Evolutionary conservation across 2,888 invertebrate species (phyloP), one percentile per base, ranked within the genome.

Genomic region (Rhaphigaster nebulosa): DNA sequence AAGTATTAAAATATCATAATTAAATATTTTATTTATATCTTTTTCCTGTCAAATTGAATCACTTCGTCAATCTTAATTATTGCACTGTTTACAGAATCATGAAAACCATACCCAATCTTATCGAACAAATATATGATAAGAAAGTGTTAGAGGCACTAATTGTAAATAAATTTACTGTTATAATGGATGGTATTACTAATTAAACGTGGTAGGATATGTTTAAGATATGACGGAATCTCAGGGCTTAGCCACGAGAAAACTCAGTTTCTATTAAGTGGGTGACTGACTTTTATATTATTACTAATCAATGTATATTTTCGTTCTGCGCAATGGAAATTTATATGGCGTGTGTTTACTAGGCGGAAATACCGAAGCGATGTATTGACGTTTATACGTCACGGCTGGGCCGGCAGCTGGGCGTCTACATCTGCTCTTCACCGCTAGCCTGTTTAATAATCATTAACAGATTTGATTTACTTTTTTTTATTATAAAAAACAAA

Each of bases 361-460:
- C 45, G 84, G 84, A 84, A 84, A 84, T 84, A 84, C 84, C 41
- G 18, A 26, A 12, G 45, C 84, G 84, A 84, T 84, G 84, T 84
- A 84, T 45, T 84, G 84, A 84, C 84, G 45, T 84, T 41, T 45
- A 84, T 50, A 84, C 45, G 70, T 84, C 84, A 45, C 45, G 8
- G 4, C 41, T 15, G 45, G 45, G 23, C 84, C 41, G 84, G 84
- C 84, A 84, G 84, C 84, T 84, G 84, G 84, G 84, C 45, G 84
- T 50, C 84, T 84, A n/a, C 84, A 84, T 84, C 84, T 84, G 84
- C 45, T 26, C 84, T 84, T 76, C 8, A 38, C 70, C 34, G 70
- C 34, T 38, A 34, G 15, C 1, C 23, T 76, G 0, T 38, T 65
- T 76, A 38, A 76, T 65, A 29, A 65, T 65, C 29, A 29, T 34